phyloP scores from a whole-genome alignment of 1,140 invertebrate genomes.

The Caligus rogercresseyi region DNA sequence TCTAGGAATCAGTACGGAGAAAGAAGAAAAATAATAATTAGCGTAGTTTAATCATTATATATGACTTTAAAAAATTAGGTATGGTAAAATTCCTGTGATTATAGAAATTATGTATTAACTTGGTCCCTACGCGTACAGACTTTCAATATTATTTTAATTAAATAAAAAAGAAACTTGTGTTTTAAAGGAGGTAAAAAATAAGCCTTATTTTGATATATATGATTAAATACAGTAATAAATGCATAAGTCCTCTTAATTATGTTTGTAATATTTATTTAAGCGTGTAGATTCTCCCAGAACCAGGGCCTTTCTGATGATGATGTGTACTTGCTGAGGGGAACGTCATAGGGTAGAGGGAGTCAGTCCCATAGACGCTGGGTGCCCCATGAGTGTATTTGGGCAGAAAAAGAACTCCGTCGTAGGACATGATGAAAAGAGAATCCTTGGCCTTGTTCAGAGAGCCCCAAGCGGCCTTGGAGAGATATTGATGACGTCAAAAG shows the following conservation, averaged over 20 bases:
- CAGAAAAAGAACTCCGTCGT: constrained; percentile 79
- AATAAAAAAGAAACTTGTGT: not conserved
- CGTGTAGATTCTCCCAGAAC: constrained; percentile 5
- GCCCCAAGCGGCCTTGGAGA: constrained; percentile 92
- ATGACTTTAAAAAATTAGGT: no score
- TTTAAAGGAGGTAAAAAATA: not conserved
- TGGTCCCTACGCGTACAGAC: not conserved
- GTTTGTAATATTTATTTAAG: not conserved
- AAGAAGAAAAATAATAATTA: no score
- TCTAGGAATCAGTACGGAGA: no score
- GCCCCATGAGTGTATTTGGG: constrained; percentile 59
- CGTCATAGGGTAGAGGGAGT: constrained; percentile 2
- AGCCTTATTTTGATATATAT: not conserved
- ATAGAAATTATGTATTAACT: no score
- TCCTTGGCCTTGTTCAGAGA: constrained; percentile 40
- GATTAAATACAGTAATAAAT: not conserved
- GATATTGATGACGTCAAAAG: constrained; percentile 75
- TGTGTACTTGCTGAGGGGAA: not conserved
- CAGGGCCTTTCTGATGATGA: not conserved
- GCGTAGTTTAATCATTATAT: no score
- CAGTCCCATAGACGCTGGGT: not conserved
- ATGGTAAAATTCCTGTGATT: no score
- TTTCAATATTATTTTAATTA: not conserved
- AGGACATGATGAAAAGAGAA: constrained; percentile 58
- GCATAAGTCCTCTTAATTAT: not conserved